A percentile compares a stretch with the other conserved stretches of the same genome.
Evolutionary conservation across 37 sponge, comb jelly and placozoan species (phyloP).

Genomic region (Aplysina aerophoba): DNA sequence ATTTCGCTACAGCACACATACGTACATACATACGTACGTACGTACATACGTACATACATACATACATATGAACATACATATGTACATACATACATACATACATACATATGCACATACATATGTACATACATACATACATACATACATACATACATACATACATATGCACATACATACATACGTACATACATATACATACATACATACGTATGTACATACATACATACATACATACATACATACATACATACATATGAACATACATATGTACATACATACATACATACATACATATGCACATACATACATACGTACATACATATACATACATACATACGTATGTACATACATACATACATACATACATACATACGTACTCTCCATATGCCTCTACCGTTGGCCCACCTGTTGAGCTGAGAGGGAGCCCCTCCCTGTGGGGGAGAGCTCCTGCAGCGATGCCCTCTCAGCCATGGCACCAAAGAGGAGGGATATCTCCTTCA

Average conservation of each 20-base stretch:
- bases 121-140: too few species aligned
- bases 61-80: too few species aligned
- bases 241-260: conserved; percentile 15
- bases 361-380: background rate
- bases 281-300: conserved; percentile 13
- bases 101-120: too few species aligned
- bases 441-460: background rate
- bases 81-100: too few species aligned
- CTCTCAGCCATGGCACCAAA: conserved; percentile 52
- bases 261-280: conserved; percentile 7
- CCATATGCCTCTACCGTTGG: background rate
- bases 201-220: background rate
- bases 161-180: too few species aligned
- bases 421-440: background rate
- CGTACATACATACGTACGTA: too few species aligned
- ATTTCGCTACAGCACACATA: too few species aligned
- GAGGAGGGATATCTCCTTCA: conserved; percentile 83
- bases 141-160: too few species aligned
- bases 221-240: background rate
- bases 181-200: too few species aligned
- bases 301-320: conserved; percentile 7
- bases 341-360: background rate
- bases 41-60: too few species aligned
- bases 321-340: background rate
- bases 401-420: conserved; percentile 45